phyloP scores from a whole-genome alignment of 2,888 invertebrate genomes.

The Hyposoter dolosus region DNA sequence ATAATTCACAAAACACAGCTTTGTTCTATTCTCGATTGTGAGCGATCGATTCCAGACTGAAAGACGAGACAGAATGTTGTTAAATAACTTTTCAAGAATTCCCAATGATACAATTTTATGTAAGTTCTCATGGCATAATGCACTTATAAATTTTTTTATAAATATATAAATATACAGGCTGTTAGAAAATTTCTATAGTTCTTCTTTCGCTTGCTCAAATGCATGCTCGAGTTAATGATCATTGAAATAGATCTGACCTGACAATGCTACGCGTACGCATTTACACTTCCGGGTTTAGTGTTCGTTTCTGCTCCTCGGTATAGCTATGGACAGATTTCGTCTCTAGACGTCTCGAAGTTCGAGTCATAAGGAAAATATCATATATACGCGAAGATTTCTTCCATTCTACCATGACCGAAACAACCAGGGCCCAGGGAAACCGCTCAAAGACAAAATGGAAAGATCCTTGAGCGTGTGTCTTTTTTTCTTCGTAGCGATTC shows the following conservation, averaged over 20 bases:
- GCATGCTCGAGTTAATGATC: conserved; percentile 39
- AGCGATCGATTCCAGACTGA: conserved; percentile 23
- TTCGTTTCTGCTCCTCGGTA: conserved; percentile 24
- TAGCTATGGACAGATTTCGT: conserved; percentile 17
- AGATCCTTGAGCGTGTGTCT: neutral
- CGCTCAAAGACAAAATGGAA: neutral
- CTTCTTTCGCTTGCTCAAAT: conserved; percentile 14
- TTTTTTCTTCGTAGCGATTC: neutral
- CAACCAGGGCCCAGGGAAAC: neutral
- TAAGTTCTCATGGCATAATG: conserved; percentile 9
- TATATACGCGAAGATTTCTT: conserved; percentile 17
- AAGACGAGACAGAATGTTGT: conserved; percentile 10
- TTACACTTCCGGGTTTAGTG: conserved; percentile 59
- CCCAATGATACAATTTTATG: neutral
- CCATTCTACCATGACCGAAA: conserved; percentile 30
- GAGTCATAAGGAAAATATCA: conserved; percentile 31
- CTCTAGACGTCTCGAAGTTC: conserved; percentile 15
- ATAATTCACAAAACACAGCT: neutral
- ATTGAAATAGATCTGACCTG: conserved; percentile 54
- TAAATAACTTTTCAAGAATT: conserved; percentile 16
- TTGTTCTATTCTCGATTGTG: neutral
- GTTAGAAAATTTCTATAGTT: conserved; percentile 39
- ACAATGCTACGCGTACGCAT: conserved; percentile 22
- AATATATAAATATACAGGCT: conserved; percentile 26
- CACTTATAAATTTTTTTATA: conserved; percentile 12